Conservation (phyloP, 2,888 invertebrate species). For the Cepaea hortensis region DNA sequence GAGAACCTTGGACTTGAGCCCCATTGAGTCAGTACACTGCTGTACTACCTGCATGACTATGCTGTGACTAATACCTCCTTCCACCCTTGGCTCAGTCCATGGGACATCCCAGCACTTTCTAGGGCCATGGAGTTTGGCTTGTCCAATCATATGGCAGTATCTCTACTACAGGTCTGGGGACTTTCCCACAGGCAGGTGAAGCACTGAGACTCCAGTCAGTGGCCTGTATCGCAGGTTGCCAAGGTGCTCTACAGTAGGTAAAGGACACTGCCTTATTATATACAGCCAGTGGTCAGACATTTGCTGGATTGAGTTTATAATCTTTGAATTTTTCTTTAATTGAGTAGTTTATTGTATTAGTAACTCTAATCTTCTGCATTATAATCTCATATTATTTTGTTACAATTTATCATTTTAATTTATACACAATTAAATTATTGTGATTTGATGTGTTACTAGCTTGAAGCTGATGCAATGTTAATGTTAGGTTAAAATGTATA, state of each 20-base stretch:
- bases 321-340: no score
- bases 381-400: no score
- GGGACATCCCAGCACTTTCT: conserved; percentile 58
- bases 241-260: conserved; percentile 7
- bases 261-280: no score
- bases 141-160: conserved; percentile 55
- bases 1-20: conserved; percentile 61
- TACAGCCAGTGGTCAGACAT: no score
- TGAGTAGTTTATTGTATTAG: no score
- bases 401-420: no score
- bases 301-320: neutral
- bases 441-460: no score
- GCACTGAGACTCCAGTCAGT: conserved; percentile 56
- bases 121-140: conserved; percentile 43
- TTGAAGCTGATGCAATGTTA: no score
- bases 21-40: conserved; percentile 62
- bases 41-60: conserved; percentile 68
- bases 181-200: conserved; percentile 65
- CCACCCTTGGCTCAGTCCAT: conserved; percentile 60
- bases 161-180: conserved; percentile 69
- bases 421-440: no score
- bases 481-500: no score
- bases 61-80: conserved; percentile 63
- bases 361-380: no score
- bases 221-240: conserved; percentile 53